Percentiles rank a stretch among this genome's conserved stretches.
Conservation (phyloP, 92 coral and sea anemone genomes). For the Palythoa grandis region DNA sequence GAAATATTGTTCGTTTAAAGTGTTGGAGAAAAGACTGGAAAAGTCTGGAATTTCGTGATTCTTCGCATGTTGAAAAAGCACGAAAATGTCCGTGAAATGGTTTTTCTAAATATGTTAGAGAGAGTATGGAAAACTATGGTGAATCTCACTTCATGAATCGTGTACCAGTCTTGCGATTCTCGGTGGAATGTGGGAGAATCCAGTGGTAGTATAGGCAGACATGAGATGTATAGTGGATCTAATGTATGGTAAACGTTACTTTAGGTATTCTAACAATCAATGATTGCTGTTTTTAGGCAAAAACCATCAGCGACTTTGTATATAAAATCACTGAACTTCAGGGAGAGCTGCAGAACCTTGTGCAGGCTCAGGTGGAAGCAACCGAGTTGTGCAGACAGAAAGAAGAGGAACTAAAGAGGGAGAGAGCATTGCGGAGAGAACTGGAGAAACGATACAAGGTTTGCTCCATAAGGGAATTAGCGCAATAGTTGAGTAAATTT, state of each 20-base stretch:
- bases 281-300: conserved; percentile 60
- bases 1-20: too few species aligned
- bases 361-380: conserved; percentile 69
- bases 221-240: too few species aligned
- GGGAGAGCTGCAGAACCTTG: conserved; percentile 73
- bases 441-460: conserved; percentile 79
- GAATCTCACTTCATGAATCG: too few species aligned
- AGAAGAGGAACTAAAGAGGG: conserved; percentile 80
- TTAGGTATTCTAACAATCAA: not conserved
- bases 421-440: conserved; percentile 73
- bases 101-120: too few species aligned
- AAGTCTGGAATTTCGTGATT: too few species aligned
- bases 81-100: too few species aligned
- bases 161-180: too few species aligned
- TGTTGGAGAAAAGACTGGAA: too few species aligned
- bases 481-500: not conserved
- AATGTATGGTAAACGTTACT: not conserved
- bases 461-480: not conserved
- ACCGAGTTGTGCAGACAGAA: conserved; percentile 66
- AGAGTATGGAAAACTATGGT: too few species aligned
- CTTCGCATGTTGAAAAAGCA: too few species aligned
- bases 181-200: too few species aligned
- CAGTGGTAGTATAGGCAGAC: too few species aligned
- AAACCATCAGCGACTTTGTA: conserved; percentile 89
- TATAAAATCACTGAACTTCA: conserved; percentile 88